phyloP scores from a whole-genome alignment of 1,140 invertebrate species.

The Contarinia nasturtii region DNA sequence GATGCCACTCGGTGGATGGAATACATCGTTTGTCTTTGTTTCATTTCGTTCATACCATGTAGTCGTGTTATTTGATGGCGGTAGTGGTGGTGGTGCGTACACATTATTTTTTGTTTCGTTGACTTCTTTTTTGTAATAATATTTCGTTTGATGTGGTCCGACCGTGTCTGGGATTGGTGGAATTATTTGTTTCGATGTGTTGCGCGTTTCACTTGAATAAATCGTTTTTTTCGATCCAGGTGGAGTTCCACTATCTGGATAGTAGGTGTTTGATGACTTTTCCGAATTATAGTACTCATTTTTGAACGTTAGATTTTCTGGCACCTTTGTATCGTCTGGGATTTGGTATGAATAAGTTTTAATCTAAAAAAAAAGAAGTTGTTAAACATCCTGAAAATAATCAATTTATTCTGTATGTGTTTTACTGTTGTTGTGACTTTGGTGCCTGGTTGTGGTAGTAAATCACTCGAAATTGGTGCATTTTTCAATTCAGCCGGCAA shows the following conservation, averaged over 20 bases:
- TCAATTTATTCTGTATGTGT: neutral
- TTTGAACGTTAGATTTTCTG: slow-evolving; percentile 12
- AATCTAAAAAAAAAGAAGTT: slow-evolving; percentile 14
- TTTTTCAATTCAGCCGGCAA: slow-evolving; percentile 18
- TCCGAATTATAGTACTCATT: slow-evolving; percentile 3
- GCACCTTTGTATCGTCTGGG: slow-evolving; percentile 35
- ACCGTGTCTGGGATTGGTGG: slow-evolving; percentile 9
- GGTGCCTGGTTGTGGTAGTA: slow-evolving; percentile 38
- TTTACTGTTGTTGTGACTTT: slow-evolving; percentile 39
- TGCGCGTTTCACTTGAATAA: slow-evolving; percentile 24
- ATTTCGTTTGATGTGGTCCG: slow-evolving; percentile 3
- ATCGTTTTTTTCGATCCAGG: slow-evolving; percentile 18
- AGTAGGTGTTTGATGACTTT: neutral
- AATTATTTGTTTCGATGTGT: neutral
- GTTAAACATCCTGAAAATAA: neutral
- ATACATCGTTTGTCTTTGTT: too few relatives aligned
- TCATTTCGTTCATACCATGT: slow-evolving; percentile 4
- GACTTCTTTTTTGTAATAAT: too few relatives aligned
- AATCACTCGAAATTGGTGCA: slow-evolving; percentile 25
- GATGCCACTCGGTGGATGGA: too few relatives aligned
- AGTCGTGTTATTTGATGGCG: slow-evolving; percentile 13
- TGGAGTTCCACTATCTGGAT: neutral
- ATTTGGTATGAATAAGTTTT: slow-evolving; percentile 64
- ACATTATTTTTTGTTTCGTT: too few relatives aligned
- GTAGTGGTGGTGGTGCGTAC: slow-evolving; percentile 6